Evolutionary conservation across 2,113 vertebrate genomes (phyloP), one percentile per base, ranked within the genome.

Genomic region (Mustela lutreola): DNA sequence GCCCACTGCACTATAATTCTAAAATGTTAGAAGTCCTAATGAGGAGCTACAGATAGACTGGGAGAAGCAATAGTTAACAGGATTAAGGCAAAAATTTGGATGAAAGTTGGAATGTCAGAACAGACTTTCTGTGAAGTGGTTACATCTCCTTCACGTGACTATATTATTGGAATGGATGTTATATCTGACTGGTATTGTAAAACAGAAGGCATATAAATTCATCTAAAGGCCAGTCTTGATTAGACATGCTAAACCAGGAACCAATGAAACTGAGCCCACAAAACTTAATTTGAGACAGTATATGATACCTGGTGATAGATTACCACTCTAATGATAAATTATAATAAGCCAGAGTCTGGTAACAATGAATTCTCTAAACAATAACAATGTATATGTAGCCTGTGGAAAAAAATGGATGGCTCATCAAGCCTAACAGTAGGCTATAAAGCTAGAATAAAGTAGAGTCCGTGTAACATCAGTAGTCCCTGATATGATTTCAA

Each of bases 161-260:
- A 33, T 53, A 79, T n/a, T 58, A 84, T 11, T 79, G 28, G 73
- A 39, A 88, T 71, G 28, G n/a, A n/a, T n/a, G 82, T 11, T 50
- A 22, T 70, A 28, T 86, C 80, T 70, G 22, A 53, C 26, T 82
- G 48, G 36, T 67, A 88, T 0, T 89, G 6, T 71, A 84, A 90
- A 95, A 87, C 24, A 86, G 8, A 95, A 95, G 9, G 21, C 28
- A 87, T 24, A 14, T 26, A 71, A 71, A 21, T 82, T 78, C 14
- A 86, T 60, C 7, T 33, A 50, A 50, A 82, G 24, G n/a, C 18
- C 31, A 82, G n/a, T 45, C 65, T 82, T 87, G 67, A 87, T 26
- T 63, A 79, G n/a, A 79, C 31, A 87, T 56, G n/a, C 50, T 95
- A 89, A 89, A 90, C 62, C 50, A 39, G 22, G 45, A 96, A 86